Conservation (phyloP, 2,888 invertebrate genomes). For the Bombylius discolor region DNA sequence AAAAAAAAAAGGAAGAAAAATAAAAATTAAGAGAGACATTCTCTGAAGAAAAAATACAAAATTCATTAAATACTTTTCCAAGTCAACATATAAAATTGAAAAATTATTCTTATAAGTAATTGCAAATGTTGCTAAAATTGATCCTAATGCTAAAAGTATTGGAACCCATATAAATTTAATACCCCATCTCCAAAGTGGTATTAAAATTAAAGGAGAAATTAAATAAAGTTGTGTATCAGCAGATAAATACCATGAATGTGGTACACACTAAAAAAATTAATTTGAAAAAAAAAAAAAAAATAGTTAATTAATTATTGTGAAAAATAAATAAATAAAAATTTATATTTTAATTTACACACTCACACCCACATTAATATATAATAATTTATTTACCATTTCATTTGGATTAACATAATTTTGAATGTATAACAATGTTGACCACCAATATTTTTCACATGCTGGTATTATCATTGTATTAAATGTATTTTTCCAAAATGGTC, state of each 20-base stretch:
- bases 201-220: conserved; percentile 42
- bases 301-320: too few species aligned
- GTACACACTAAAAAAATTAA: conserved; percentile 40
- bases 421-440: conserved; percentile 33
- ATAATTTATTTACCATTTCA: conserved; percentile 20
- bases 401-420: conserved; percentile 32
- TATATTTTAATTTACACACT: too few species aligned
- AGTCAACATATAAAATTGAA: too few species aligned
- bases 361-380: background rate
- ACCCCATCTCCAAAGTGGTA: conserved; percentile 38
- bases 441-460: conserved; percentile 32
- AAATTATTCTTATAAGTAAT: too few species aligned
- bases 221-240: conserved; percentile 46
- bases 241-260: conserved; percentile 46
- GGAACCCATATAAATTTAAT: conserved; percentile 23
- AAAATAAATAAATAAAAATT: too few species aligned
- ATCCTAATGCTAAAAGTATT: conserved; percentile 23
- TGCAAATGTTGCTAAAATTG: conserved; percentile 6
- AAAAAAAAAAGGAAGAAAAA: too few species aligned
- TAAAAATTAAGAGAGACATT: too few species aligned
- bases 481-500: conserved; percentile 38
- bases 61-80: background rate
- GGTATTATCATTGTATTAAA: background rate
- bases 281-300: too few species aligned
- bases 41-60: background rate